Conservation (phyloP, 1,140 invertebrate species). For the Vanessa atalanta region DNA sequence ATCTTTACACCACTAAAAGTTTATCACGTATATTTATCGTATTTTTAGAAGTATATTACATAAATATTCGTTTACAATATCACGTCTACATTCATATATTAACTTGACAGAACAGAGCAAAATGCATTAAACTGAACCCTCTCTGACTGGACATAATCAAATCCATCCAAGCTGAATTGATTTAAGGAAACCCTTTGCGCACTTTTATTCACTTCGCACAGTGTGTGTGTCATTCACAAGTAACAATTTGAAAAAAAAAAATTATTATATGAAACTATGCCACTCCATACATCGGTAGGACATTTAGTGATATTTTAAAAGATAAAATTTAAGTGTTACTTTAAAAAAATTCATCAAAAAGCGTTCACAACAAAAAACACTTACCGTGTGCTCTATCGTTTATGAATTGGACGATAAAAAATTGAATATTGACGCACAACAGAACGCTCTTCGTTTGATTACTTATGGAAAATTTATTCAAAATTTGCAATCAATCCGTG, state of each 20-base stretch:
- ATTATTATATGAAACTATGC: background rate
- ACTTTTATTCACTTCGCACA: slow-evolving; percentile 40
- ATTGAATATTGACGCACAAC: slow-evolving; percentile 46
- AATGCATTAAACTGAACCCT: slow-evolving; percentile 58
- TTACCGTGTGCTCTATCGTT: slow-evolving; percentile 44
- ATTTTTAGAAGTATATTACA: too few relatives aligned
- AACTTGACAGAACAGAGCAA: slow-evolving; percentile 29
- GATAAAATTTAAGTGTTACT: slow-evolving; percentile 7
- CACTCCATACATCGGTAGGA: background rate
- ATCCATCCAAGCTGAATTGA: slow-evolving; percentile 55
- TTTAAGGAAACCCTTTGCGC: slow-evolving; percentile 51
- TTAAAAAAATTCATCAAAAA: slow-evolving; percentile 28
- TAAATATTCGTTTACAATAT: too few relatives aligned
- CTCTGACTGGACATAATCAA: slow-evolving; percentile 58
- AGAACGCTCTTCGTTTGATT: slow-evolving; percentile 61
- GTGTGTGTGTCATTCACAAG: background rate
- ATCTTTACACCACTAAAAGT: too few relatives aligned
- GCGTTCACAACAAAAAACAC: slow-evolving; percentile 12
- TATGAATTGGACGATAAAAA: slow-evolving; percentile 64
- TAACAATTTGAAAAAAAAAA: background rate
- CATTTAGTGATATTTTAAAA: background rate
- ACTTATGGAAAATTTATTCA: slow-evolving; percentile 36
- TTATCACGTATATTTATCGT: too few relatives aligned
- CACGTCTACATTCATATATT: background rate
- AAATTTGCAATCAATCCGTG: slow-evolving; percentile 9